phyloP scores from a whole-genome alignment of 2,888 invertebrate genomes.

The Galerucella nymphaeae region DNA sequence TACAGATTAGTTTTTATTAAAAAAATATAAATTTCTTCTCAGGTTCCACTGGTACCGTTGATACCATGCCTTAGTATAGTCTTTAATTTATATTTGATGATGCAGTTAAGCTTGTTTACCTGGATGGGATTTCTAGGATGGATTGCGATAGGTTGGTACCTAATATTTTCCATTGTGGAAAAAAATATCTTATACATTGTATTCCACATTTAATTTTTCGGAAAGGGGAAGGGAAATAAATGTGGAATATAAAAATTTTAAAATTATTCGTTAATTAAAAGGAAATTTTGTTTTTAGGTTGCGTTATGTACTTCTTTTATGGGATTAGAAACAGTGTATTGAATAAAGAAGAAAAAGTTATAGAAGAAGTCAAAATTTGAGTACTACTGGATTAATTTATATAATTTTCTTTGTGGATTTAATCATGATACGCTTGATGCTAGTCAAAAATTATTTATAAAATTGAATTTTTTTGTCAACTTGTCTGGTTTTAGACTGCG shows the following conservation, averaged over 20 bases:
- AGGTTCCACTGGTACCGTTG: constrained; percentile 87
- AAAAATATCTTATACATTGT: too few species aligned
- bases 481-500: neutral
- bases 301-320: constrained; percentile 87
- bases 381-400: neutral
- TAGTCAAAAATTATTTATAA: neutral
- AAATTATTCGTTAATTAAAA: neutral
- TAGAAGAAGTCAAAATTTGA: constrained; percentile 5
- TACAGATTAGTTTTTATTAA: neutral
- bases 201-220: too few species aligned
- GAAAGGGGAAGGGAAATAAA: too few species aligned
- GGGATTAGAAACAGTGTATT: constrained; percentile 83
- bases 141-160: constrained; percentile 77
- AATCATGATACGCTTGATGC: neutral
- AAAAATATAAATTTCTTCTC: constrained; percentile 42
- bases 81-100: constrained; percentile 90
- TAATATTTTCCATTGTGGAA: neutral
- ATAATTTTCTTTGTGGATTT: neutral
- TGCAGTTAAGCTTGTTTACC: constrained; percentile 83
- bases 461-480: neutral
- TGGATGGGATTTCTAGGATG: constrained; percentile 90
- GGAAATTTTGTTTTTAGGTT: constrained; percentile 69
- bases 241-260: too few species aligned
- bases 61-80: constrained; percentile 86
- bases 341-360: constrained; percentile 34